Percentiles rank a stretch among this genome's conserved stretches.
phyloP scores from a whole-genome alignment of 2,113 vertebrate species.

The Sakesphorus luctuosus region DNA sequence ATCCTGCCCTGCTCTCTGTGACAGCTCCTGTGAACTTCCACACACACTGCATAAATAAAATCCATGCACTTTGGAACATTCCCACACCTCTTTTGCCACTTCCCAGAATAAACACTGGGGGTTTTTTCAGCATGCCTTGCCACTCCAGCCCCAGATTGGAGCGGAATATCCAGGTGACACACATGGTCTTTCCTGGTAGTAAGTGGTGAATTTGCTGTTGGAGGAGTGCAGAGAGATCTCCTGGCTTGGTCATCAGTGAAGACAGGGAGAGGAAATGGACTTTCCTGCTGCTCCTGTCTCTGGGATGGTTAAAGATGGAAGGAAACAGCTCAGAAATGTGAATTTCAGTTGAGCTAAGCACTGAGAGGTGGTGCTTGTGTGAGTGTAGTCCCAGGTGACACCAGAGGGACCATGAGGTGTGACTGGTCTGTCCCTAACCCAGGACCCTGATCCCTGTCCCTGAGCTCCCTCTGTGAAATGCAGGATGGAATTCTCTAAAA shows the following conservation, averaged over 20 bases:
- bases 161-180: not conserved
- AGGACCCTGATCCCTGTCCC: not conserved
- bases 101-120: not conserved
- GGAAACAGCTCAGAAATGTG: not conserved
- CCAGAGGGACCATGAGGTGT: not conserved
- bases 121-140: not conserved
- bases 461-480: not conserved
- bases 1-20: not conserved
- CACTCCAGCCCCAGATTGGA: not conserved
- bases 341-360: not conserved
- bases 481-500: not conserved
- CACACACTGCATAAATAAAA: not conserved
- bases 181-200: not conserved
- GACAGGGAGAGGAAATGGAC: not conserved
- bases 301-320: not conserved
- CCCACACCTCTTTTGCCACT: not conserved
- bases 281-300: not conserved
- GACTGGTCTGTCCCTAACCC: not conserved
- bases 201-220: slow-evolving; percentile 12
- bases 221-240: not conserved
- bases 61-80: not conserved
- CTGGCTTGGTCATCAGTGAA: not conserved
- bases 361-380: not conserved
- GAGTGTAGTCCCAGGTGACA: not conserved
- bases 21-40: not conserved